These are phyloP conservation scores for Hypena proboscidalis DNA, from an alignment of 2,888 invertebrate species.

Conservation along the genomic window DNA sequence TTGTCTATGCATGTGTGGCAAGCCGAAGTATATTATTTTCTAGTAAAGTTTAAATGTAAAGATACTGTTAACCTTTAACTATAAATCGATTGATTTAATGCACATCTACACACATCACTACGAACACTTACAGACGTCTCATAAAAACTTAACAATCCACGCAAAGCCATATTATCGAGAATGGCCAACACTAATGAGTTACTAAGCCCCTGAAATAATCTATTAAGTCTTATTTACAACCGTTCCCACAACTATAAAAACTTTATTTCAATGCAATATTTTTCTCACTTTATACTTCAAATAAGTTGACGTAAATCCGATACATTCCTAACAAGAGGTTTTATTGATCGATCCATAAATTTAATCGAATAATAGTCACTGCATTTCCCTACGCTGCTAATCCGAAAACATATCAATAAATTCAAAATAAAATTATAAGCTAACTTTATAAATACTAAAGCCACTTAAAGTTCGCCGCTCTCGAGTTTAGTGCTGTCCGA, in stretches of 20 bases:
- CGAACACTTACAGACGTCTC: not conserved
- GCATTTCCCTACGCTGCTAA: slow-evolving; percentile 28
- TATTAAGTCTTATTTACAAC: slow-evolving; percentile 33
- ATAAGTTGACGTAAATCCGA: slow-evolving; percentile 9
- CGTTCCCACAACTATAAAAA: slow-evolving; percentile 30
- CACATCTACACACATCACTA: slow-evolving; percentile 4
- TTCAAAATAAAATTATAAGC: slow-evolving; percentile 45
- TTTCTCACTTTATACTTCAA: slow-evolving; percentile 12
- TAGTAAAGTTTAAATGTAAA: too few species aligned
- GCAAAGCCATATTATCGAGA: slow-evolving; percentile 15
- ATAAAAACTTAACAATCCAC: slow-evolving; percentile 20
- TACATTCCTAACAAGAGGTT: slow-evolving; percentile 13
- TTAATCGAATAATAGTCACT: slow-evolving; percentile 23
- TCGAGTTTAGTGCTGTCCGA: slow-evolving; percentile 40
- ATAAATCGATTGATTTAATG: slow-evolving; percentile 3
- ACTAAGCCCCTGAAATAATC: slow-evolving; percentile 30
- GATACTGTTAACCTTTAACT: not conserved
- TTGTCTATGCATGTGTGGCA: too few species aligned
- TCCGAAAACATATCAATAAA: slow-evolving; percentile 36
- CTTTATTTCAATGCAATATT: slow-evolving; percentile 27
- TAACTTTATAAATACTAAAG: slow-evolving; percentile 42
- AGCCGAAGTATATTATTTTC: too few species aligned
- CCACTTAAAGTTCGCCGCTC: slow-evolving; percentile 45
- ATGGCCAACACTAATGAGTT: slow-evolving; percentile 24
- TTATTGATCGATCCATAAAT: slow-evolving; percentile 33